phyloP scores from a whole-genome alignment of 2,888 invertebrate genomes.

The Steinernema hermaphroditum region DNA sequence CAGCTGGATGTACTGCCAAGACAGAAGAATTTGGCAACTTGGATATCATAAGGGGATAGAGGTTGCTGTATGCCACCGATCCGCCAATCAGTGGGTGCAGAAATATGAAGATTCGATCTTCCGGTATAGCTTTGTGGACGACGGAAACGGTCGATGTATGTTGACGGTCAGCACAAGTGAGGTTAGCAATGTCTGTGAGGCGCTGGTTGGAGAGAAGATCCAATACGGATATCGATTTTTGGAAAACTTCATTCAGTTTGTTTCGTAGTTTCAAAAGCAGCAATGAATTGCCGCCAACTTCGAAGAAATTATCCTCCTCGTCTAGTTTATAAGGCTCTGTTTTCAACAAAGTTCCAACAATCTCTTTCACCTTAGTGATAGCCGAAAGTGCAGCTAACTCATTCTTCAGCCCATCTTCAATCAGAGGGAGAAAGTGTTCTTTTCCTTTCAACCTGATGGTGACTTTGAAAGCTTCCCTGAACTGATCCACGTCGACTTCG shows the following conservation, averaged over 20 bases:
- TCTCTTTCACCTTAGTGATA: neutral
- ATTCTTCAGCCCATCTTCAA: neutral
- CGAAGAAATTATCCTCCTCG: slow-evolving; percentile 46
- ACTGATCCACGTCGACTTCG: slow-evolving; percentile 47
- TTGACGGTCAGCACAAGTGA: neutral
- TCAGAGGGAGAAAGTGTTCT: neutral
- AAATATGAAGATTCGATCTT: slow-evolving; percentile 30
- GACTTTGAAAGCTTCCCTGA: neutral
- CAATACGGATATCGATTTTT: neutral
- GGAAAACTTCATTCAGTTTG: slow-evolving; percentile 35
- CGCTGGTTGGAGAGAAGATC: neutral
- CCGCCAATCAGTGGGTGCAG: slow-evolving; percentile 36
- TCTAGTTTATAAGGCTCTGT: neutral
- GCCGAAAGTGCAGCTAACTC: neutral
- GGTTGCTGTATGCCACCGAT: slow-evolving; percentile 30
- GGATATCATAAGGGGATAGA: neutral
- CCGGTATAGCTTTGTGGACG: neutral
- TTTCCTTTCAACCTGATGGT: neutral
- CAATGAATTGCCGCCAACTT: slow-evolving; percentile 54
- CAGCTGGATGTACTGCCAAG: neutral
- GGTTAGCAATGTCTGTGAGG: neutral
- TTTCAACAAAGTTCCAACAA: neutral
- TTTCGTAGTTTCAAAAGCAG: slow-evolving; percentile 46
- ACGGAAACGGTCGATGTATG: no score
- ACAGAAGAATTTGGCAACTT: neutral